Base-by-base conservation (phyloP, 2,113 vertebrate species). In the Parus major region DNA sequence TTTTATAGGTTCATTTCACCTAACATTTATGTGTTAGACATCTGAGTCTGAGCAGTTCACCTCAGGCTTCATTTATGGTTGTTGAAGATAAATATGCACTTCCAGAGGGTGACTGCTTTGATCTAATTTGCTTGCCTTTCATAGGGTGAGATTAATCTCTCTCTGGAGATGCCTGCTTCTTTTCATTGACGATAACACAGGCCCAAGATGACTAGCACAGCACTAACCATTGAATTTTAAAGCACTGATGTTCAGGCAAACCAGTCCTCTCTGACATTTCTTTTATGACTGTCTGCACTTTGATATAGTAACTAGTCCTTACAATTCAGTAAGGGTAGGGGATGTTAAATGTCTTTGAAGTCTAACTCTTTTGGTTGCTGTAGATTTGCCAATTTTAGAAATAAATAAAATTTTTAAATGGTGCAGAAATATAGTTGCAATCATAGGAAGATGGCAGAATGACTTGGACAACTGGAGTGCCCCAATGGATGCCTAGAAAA, bases 61-160 rank as follows among this genome's bases (percentile, higher is more conserved):
- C 76, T 93, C 50, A 73, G 86, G 89, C 63, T 96, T 93, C 83
- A 81, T 93, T 88, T 95, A 86, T 83, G 83, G 68, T 81, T 83
- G 83, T 73, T 92, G 83, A 80, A 96, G 91, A 93, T 80, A 96
- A 92, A 92, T 88, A 95, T 25, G 36, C 50, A 77, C 72, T 96
- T 96, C 76, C 80, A 93, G 76, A 92, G 89, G 66, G 68, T 88
- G 71, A 80, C 72, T 81, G 50, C 72, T 93, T 96, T 95, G 91
- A 95, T 95, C 66, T 93, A 86, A 91, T 86, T 95, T 91, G 36
- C 68, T 88, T 93, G n/a, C 50, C 46, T 81, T 96, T 93, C 71
- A 86, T 28, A 90, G 22, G 31, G 29, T 61, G 55, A 90, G 86
- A 83, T 88, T 92, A 93, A 93, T 92, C 49, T 86, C 57, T 96